Base-by-base conservation (phyloP, 2,888 invertebrate genomes). In the Euplexia lucipara region DNA sequence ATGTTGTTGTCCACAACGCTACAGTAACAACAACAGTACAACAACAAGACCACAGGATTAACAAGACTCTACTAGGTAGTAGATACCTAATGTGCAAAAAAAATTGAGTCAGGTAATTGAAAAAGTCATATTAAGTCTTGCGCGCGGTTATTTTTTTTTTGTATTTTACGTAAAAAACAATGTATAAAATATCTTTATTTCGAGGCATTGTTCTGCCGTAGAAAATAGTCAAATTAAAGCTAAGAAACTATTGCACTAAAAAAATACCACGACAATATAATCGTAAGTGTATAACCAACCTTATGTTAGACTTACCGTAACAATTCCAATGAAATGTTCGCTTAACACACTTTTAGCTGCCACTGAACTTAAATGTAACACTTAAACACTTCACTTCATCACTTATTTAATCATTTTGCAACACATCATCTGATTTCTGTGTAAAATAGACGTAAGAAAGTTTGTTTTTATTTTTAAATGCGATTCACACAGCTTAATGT, bases 381-480 rank as follows among this genome's bases (percentile, higher is more conserved):
- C 54, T 62, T n/a, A 20, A 51, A 51, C 37, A 47, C 37, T 45
- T 9, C 54, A 56, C 54, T 16, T 5, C 1, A 16, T 6, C 58
- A 68, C 54, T 35, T 18, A 37, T 8, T 22, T 16, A 18, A 44
- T 30, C 62, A 62, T 69, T 47, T 44, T 47, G 10, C 18, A 22
- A 30, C 44, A 59, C 18, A 54, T 47, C 54, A 52, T 54, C 44
- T 35, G 9, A 14, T 58, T 62, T 22, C 8, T n/a, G 4, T 3
- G 37, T 18, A 37, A 53, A 47, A 35, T 41, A 39, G 1, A 62
- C 54, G 57, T 52, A 52, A 59, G 37, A 58, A 60, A 41, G 51
- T 66, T 73, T 57, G 67, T 60, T 73, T 72, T 60, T 47, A 48
- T 47, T 68, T 10, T 22, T 9, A 1, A 2, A 0, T n/a, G 6